Evolutionary conservation across 2,888 invertebrate genomes (phyloP).

Genomic region (Terebella lapidaria): DNA sequence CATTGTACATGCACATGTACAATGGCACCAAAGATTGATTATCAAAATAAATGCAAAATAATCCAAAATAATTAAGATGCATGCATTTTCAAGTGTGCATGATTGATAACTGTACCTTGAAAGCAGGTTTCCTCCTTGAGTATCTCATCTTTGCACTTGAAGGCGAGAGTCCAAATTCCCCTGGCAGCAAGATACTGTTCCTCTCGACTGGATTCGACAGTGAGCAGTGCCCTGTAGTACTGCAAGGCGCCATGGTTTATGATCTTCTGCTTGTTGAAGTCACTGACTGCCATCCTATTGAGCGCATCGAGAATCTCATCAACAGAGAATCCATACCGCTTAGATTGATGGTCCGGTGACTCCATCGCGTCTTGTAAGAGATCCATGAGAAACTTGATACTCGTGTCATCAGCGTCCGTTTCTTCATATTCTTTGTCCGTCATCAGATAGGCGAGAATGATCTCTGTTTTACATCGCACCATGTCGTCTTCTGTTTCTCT

Average conservation of each 20-base stretch:
- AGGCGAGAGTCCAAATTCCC: slow-evolving; percentile 17
- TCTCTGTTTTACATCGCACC: slow-evolving; percentile 34
- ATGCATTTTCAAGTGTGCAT: no score
- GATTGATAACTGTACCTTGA: no score
- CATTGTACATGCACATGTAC: no score
- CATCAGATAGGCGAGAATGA: slow-evolving; percentile 37
- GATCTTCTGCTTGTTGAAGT: slow-evolving; percentile 3
- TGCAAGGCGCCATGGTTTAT: slow-evolving; percentile 10
- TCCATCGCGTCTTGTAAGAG: slow-evolving; percentile 31
- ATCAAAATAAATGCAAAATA: no score
- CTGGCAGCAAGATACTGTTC: slow-evolving; percentile 10
- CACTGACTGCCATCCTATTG: slow-evolving; percentile 24
- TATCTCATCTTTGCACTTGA: slow-evolving; percentile 11
- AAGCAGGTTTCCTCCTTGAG: no score
- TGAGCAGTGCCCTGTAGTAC: slow-evolving; percentile 7
- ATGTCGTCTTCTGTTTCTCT: slow-evolving; percentile 20
- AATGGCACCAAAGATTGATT: no score
- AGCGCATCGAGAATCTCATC: slow-evolving; percentile 33
- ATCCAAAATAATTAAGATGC: no score
- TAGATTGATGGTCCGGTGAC: slow-evolving; percentile 29
- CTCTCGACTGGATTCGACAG: neutral
- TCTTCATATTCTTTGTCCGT: slow-evolving; percentile 36
- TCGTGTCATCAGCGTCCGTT: slow-evolving; percentile 30
- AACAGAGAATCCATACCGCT: slow-evolving; percentile 36
- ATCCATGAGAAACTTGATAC: slow-evolving; percentile 32